Evolutionary conservation across 1,140 invertebrate genomes (phyloP), one percentile per base, ranked within the genome.

Genomic region (Drosophila tani): DNA sequence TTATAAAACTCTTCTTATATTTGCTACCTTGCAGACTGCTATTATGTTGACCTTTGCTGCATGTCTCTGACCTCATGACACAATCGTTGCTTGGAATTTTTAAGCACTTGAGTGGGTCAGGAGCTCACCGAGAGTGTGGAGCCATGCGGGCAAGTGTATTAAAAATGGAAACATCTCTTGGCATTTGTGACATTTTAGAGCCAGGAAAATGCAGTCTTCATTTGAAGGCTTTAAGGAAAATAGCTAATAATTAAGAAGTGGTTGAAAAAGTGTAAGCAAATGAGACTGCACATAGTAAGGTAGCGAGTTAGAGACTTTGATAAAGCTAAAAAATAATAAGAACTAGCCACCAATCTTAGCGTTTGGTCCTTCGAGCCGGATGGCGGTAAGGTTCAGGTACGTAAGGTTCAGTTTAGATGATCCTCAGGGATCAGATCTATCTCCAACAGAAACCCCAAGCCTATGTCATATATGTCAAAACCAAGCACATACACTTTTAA

Each of bases 41-140:
- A 29, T 15, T 6, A 6, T 15, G 1, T 24, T 60, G 14, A 21
- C 27, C 17, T 5, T 15, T n/a, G 17, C 19, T 62, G 56, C 62
- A 5, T 9, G 8, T n/a, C 15, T 17, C 27, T 35, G 27, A 24
- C 57, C 63, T 45, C 41, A 14, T 62, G 63, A 60, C 63, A 60
- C 38, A 60, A 17, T 65, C 15, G 27, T 40, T 45, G 17, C 27
- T 24, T 12, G 19, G 19, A 45, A 63, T 35, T 45, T 32, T 17
- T 11, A 45, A 24, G 11, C 40, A 45, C 57, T 66, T 66, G 17
- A 45, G 19, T 35, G 57, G 19, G 17, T 43, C 35, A 29, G 38
- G 7, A 60, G 38, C n/a, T 43, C 14, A 59, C 2, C 32, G 3
- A 17, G 50, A 21, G 35, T 57, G 21, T 41, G 21, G 8, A 6